A percentile compares a stretch with the other conserved stretches of the same genome.
phyloP scores from a whole-genome alignment of 2,888 invertebrate species.

The Amitus sp. region DNA sequence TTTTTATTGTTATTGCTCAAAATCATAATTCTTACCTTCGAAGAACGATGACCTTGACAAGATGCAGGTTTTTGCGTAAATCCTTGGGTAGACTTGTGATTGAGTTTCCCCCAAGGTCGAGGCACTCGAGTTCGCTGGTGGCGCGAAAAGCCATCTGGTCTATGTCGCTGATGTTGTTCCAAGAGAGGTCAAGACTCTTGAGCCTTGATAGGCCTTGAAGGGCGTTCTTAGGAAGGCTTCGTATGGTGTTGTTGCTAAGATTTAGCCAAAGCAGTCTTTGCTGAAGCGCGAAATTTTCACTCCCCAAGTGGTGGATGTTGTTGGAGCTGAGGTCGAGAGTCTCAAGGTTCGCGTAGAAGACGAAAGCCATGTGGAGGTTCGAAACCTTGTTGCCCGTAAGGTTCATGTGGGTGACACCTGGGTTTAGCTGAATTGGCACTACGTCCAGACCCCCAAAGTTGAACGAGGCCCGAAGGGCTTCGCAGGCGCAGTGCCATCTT shows the following conservation, averaged over 20 bases:
- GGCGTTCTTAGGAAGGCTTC: conserved; percentile 78
- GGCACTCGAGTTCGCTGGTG: conserved; percentile 76
- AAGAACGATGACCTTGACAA: conserved; percentile 79
- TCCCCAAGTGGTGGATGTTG: conserved; percentile 81
- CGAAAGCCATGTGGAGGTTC: conserved; percentile 80
- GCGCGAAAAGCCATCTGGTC: conserved; percentile 82
- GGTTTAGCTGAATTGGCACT: conserved; percentile 90
- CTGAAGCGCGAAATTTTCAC: conserved; percentile 84
- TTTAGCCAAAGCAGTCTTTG: conserved; percentile 79
- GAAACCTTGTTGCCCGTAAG: conserved; percentile 86
- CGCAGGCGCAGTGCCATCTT: conserved; percentile 84
- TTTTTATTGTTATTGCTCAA: too few species aligned
- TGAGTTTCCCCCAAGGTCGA: conserved; percentile 81
- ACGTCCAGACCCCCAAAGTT: conserved; percentile 82
- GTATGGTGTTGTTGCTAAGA: conserved; percentile 80
- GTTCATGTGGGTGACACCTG: conserved; percentile 84
- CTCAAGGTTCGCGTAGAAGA: conserved; percentile 82
- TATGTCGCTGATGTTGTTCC: conserved; percentile 80
- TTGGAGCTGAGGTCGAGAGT: conserved; percentile 86
- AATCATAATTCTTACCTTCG: too few species aligned
- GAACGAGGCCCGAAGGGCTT: conserved; percentile 79
- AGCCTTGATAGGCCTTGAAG: conserved; percentile 79
- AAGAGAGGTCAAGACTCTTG: conserved; percentile 77
- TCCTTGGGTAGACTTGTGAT: conserved; percentile 78
- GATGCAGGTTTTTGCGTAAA: conserved; percentile 76